Evolutionary conservation across 2,113 vertebrate genomes (phyloP).

Genomic region (Sceloporus undulatus): DNA sequence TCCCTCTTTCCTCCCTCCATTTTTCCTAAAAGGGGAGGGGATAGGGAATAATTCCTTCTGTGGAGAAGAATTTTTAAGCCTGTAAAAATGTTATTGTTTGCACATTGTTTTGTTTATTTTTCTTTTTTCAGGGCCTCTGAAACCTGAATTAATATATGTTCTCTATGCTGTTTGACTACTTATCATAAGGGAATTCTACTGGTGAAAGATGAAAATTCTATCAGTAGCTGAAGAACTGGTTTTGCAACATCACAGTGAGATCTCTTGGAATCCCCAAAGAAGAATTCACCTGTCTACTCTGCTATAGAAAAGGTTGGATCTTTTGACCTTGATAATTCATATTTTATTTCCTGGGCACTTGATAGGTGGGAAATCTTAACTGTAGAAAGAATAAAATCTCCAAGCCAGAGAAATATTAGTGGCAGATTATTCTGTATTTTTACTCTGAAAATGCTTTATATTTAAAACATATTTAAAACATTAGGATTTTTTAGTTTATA

Average conservation of each 20-base stretch:
- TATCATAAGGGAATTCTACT: constrained; percentile 2
- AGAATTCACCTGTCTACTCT: neutral
- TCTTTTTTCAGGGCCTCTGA: neutral
- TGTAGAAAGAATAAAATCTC: neutral
- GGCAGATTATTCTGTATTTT: neutral
- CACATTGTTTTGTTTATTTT: neutral
- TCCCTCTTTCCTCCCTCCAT: too few relatives aligned
- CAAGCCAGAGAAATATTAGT: neutral
- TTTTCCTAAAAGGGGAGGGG: too few relatives aligned
- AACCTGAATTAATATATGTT: neutral
- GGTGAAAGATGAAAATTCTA: neutral
- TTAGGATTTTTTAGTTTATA: neutral
- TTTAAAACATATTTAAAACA: neutral
- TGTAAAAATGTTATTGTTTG: neutral
- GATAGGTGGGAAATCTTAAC: neutral
- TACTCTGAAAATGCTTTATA: neutral
- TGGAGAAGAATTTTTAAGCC: neutral
- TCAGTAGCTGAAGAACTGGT: neutral
- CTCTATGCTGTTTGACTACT: neutral
- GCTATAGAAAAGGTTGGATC: neutral
- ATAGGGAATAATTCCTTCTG: neutral
- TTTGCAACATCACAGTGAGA: neutral
- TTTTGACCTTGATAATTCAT: constrained; percentile 3
- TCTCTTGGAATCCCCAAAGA: neutral
- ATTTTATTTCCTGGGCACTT: constrained; percentile 5